Evolutionary conservation across 1,140 invertebrate species (phyloP).

Genomic region (Stegodyphus mimosarum): DNA sequence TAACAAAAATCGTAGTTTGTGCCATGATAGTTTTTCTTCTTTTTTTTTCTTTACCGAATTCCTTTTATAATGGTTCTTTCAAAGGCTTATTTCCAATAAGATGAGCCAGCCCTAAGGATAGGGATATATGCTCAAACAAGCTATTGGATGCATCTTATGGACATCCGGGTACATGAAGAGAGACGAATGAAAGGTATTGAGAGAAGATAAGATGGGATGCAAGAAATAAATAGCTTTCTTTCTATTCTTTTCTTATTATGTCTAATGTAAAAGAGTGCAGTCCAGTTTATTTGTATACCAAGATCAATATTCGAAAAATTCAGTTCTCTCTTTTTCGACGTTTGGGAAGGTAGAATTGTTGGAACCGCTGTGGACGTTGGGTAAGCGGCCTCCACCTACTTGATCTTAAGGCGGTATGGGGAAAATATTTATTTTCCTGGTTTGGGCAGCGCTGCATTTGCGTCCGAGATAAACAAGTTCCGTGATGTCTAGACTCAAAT

Average conservation of each 20-base stretch:
- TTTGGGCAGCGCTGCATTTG: background rate
- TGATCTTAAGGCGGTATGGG: background rate
- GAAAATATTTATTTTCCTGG: background rate
- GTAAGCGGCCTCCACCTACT: constrained; percentile 14
- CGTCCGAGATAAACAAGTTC: constrained; percentile 12
- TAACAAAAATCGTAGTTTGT: constrained; percentile 10
- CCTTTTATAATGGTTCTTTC: constrained; percentile 39
- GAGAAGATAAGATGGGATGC: constrained; percentile 12
- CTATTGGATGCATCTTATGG: constrained; percentile 26
- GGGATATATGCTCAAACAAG: constrained; percentile 52
- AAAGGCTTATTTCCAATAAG: constrained; percentile 45
- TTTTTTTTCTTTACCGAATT: background rate
- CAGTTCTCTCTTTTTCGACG: background rate
- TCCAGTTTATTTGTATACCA: constrained; percentile 50
- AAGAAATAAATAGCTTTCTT: background rate
- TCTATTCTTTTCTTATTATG: constrained; percentile 44
- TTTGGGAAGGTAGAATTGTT: background rate
- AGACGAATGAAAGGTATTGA: background rate
- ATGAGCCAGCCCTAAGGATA: constrained; percentile 37
- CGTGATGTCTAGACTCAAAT: background rate
- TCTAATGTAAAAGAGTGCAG: constrained; percentile 50
- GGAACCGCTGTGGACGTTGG: no score
- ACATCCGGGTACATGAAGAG: no score
- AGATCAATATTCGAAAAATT: constrained; percentile 49
- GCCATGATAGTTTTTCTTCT: no score